A percentile compares a stretch with the other conserved stretches of the same genome.
These are phyloP conservation scores for Hemiscyllium ocellatum DNA, from an alignment of 2,113 vertebrate genomes.

Conservation along the genomic window DNA sequence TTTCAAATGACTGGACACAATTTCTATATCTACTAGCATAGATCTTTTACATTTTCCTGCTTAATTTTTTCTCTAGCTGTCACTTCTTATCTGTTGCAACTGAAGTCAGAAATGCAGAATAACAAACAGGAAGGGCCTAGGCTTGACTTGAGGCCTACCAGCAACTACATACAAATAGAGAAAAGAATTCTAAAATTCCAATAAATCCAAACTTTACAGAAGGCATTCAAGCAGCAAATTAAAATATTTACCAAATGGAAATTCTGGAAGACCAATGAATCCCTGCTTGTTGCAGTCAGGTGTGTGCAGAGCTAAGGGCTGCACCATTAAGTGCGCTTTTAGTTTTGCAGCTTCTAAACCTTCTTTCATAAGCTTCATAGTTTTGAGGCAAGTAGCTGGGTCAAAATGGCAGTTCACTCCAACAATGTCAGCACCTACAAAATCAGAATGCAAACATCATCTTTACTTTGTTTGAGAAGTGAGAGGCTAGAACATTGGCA, in stretches of 20 bases:
- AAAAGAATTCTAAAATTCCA: not conserved
- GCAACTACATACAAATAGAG: not conserved
- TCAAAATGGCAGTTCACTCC: constrained; percentile 97
- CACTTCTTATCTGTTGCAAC: not conserved
- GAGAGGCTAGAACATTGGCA: not conserved
- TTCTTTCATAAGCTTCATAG: constrained; percentile 86
- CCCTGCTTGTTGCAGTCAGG: constrained; percentile 89
- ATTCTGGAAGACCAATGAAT: constrained; percentile 92
- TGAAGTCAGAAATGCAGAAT: not conserved
- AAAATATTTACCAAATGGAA: constrained; percentile 78
- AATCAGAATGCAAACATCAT: not conserved
- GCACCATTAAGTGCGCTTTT: constrained; percentile 83
- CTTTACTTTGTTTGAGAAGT: not conserved
- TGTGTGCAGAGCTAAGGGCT: constrained; percentile 87
- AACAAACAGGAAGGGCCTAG: not conserved
- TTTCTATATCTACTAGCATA: not conserved
- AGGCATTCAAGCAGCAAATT: not conserved
- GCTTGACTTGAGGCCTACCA: not conserved
- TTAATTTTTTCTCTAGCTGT: not conserved
- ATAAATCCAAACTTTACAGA: too few relatives aligned
- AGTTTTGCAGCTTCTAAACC: constrained; percentile 75
- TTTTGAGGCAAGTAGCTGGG: constrained; percentile 71
- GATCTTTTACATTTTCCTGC: not conserved
- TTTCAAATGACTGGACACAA: not conserved
- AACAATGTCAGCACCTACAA: constrained; percentile 78